Evolutionary conservation across 2,113 vertebrate genomes (phyloP).

Genomic region (Columba livia): DNA sequence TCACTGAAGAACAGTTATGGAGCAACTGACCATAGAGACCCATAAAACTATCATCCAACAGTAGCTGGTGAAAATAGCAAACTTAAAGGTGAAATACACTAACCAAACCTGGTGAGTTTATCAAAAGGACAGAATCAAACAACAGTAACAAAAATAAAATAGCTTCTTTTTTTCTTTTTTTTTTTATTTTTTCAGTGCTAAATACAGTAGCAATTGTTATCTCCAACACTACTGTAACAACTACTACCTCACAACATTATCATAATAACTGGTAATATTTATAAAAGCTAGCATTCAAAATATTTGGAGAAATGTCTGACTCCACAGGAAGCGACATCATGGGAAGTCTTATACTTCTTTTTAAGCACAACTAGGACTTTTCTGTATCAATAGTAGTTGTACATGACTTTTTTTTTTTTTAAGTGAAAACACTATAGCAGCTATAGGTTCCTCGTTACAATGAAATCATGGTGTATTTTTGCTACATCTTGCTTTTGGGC

Average conservation of each 20-base stretch:
- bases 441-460: background rate
- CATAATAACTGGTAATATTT: background rate
- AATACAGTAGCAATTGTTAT: background rate
- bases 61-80: background rate
- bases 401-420: background rate
- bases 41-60: background rate
- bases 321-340: background rate
- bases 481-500: background rate
- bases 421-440: background rate
- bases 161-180: background rate
- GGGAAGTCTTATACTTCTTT: background rate
- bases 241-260: too few relatives aligned
- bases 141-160: background rate
- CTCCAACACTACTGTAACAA: background rate
- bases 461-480: background rate
- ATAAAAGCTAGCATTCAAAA: background rate
- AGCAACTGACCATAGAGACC: background rate
- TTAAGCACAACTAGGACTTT: background rate
- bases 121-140: background rate
- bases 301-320: background rate
- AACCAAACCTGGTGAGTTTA: background rate
- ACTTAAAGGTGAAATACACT: background rate
- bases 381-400: background rate
- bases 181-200: background rate
- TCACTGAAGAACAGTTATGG: background rate